Evolutionary conservation across 2,797 vertebrate genomes (phyloP).

Genomic region (Sciurus vulgaris): DNA sequence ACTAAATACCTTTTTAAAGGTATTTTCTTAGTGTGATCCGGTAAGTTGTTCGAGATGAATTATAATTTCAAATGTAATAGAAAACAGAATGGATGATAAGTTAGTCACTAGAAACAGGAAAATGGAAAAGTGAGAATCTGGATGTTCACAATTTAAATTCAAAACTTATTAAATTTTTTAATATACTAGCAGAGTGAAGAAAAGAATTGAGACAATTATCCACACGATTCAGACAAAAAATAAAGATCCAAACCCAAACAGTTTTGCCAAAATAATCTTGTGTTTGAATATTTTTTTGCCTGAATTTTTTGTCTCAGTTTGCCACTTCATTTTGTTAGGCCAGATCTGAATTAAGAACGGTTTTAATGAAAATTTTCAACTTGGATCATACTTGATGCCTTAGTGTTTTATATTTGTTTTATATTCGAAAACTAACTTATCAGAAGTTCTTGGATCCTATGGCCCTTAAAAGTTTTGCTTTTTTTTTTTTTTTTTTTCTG

Average conservation of each 20-base stretch:
- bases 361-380: background rate
- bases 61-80: constrained; percentile 78
- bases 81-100: constrained; percentile 89
- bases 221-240: constrained; percentile 84
- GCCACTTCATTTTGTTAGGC: constrained; percentile 82
- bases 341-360: constrained; percentile 41
- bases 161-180: background rate
- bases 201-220: constrained; percentile 80
- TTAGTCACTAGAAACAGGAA: constrained; percentile 80
- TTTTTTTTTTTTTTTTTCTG: constrained; percentile 83
- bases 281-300: constrained; percentile 86
- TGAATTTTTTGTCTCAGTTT: constrained; percentile 85
- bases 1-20: constrained; percentile 77
- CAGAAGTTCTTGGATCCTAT: constrained; percentile 86
- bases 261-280: constrained; percentile 78
- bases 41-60: constrained; percentile 86
- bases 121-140: constrained; percentile 43
- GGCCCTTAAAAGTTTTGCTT: constrained; percentile 87
- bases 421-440: constrained; percentile 88
- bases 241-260: constrained; percentile 81
- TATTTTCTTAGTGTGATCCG: constrained; percentile 84
- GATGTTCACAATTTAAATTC: constrained; percentile 58
- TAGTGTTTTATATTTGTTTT: constrained; percentile 56
- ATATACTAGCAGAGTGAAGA: constrained; percentile 79
- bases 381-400: background rate